Percentiles rank a stretch among this genome's conserved stretches.
These are phyloP conservation scores for Pogonocichla stellata DNA, from an alignment of 2,113 vertebrate genomes.

Conservation along the genomic window DNA sequence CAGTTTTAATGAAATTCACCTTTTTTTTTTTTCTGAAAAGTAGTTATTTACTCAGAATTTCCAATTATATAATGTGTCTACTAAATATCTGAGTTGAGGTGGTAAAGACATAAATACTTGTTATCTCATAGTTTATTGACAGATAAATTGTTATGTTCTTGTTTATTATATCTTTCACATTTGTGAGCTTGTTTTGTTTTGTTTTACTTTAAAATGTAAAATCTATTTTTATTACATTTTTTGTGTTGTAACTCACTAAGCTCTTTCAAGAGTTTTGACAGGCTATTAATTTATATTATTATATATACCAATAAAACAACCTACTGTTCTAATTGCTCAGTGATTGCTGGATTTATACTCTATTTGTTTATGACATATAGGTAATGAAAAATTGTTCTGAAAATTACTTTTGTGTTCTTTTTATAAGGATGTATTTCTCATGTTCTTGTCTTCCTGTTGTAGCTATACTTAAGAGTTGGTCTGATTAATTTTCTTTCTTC, in stretches of 20 bases:
- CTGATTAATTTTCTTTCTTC: neutral
- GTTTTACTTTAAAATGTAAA: neutral
- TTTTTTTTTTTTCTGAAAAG: neutral
- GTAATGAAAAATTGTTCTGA: neutral
- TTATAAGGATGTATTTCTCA: neutral
- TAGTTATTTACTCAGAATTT: neutral
- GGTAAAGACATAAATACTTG: neutral
- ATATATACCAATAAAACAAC: neutral
- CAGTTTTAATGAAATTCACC: neutral
- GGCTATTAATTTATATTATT: neutral
- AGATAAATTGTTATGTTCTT: neutral
- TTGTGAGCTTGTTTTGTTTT: neutral
- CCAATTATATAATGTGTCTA: neutral
- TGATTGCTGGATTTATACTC: neutral
- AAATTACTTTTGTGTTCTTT: neutral
- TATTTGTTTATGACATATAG: neutral
- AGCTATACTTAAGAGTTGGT: neutral
- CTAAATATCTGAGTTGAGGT: neutral
- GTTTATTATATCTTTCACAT: neutral
- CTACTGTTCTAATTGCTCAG: neutral
- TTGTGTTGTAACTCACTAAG: neutral
- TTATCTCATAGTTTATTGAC: neutral
- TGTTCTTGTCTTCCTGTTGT: neutral
- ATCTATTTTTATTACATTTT: neutral
- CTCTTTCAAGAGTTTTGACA: neutral